Base-by-base conservation (phyloP, 2,888 invertebrate species). In the Notodonta dromedarius region DNA sequence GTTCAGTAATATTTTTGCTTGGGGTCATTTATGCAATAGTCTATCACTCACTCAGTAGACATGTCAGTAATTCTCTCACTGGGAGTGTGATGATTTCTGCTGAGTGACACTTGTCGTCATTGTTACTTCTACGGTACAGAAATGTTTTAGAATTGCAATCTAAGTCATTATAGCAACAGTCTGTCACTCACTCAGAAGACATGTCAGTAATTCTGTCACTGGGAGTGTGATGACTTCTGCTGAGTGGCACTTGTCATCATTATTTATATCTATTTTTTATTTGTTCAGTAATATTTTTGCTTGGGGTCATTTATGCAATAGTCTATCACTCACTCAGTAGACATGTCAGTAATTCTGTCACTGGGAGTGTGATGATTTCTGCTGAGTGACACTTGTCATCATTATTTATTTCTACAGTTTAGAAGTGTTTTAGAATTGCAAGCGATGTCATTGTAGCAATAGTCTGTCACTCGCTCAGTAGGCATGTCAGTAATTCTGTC, bases 401-500 rank as follows among this genome's bases (percentile, higher is more conserved):
- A 12, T 11, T 11, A 2, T 42, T 11, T n/a, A n/a, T n/a, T 52
- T 52, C 32, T 54, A 35, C 35, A 2, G 13, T 54, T 52, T 32
- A 50, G 4, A n/a, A 35, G 50, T 11, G 7, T 24, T 32, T 52
- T 9, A n/a, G 24, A 52, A 24, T 52, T 48, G 48, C 6, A 48
- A 13, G 48, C 8, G n/a, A 48, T 2, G 42, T 42, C 11, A 48
- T n/a, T 24, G 1, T 2, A 2, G 56, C 51, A 48, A 32, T 35
- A 63, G 65, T 63, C 48, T 60, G 56, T 68, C 74, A 67, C 58
- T 13, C 24, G 32, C 63, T 62, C 66, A 74, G 71, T 66, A 56
- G 72, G 71, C 71, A 76, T 67, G 69, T 66, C 51, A 44, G 9
- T 8, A 5, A 59, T 60, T 61, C 60, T 73, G 69, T 74, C 74